These are phyloP conservation scores for Lacerta bilineata DNA, from an alignment of 2,797 vertebrate species.

Conservation along the genomic window DNA sequence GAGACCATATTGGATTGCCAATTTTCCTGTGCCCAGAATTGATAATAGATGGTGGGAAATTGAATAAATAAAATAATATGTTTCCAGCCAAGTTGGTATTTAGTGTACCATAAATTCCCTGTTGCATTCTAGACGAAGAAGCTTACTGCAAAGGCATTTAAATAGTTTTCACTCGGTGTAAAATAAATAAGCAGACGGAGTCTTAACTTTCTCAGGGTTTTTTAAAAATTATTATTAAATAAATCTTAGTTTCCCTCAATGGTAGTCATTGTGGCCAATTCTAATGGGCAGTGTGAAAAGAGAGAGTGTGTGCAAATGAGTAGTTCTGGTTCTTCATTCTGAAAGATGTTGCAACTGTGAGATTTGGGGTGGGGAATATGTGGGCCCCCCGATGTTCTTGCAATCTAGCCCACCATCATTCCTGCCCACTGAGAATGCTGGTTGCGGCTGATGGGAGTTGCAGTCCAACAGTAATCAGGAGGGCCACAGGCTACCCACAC, in stretches of 20 bases:
- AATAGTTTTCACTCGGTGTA: not conserved
- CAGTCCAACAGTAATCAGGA: too few relatives aligned
- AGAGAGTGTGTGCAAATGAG: not conserved
- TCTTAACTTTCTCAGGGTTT: not conserved
- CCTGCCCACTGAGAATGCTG: too few relatives aligned
- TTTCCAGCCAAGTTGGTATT: not conserved
- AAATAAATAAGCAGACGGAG: not conserved
- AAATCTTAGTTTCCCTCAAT: not conserved
- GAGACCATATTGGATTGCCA: too few relatives aligned
- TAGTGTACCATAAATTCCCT: not conserved
- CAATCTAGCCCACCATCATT: too few relatives aligned
- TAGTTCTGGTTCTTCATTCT: not conserved
- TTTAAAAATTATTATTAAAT: not conserved
- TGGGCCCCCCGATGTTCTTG: too few relatives aligned
- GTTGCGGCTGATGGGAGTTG: too few relatives aligned
- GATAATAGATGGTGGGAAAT: not conserved
- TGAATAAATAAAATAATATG: not conserved
- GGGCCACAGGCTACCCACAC: too few relatives aligned
- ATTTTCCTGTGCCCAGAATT: too few relatives aligned
- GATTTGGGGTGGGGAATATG: too few relatives aligned
- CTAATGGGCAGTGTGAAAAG: not conserved
- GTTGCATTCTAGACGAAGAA: not conserved
- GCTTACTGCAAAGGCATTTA: not conserved
- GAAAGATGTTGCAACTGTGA: not conserved
- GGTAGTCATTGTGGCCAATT: not conserved